Evolutionary conservation across 53 echinoderm and acorn worm genomes (phyloP).

Genomic region (Patiria pectinifera): DNA sequence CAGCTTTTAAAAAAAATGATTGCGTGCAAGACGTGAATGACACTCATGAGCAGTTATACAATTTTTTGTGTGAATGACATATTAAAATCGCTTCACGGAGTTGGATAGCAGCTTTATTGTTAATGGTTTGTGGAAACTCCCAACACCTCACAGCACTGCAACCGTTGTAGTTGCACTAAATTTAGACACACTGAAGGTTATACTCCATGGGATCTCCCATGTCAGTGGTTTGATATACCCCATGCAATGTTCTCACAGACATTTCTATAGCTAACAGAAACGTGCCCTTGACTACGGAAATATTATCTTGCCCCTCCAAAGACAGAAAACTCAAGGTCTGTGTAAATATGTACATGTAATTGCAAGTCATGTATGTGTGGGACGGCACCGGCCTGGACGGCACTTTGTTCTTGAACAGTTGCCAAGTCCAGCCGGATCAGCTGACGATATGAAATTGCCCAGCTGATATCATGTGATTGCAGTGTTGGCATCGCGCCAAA

Average conservation of each 20-base stretch:
- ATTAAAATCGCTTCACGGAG: too few species aligned
- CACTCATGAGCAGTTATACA: too few species aligned
- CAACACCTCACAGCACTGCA: too few species aligned
- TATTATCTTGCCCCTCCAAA: not conserved
- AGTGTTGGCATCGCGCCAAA: conserved; percentile 38
- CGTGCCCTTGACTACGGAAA: not conserved
- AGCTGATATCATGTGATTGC: conserved; percentile 22
- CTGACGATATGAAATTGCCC: not conserved
- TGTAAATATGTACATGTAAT: not conserved
- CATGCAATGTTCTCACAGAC: conserved; percentile 1
- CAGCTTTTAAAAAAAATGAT: too few species aligned
- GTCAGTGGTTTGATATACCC: not conserved
- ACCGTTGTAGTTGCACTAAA: not conserved
- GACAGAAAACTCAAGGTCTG: not conserved
- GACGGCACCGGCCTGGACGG: not conserved
- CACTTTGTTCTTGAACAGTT: not conserved
- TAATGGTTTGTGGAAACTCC: too few species aligned
- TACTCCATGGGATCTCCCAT: not conserved
- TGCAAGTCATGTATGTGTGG: not conserved
- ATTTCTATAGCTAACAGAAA: not conserved
- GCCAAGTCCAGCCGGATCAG: conserved; percentile 39
- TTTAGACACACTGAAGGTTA: not conserved
- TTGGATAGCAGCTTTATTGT: too few species aligned
- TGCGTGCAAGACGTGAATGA: too few species aligned
- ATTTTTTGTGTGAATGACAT: too few species aligned